These are phyloP conservation scores for Oreochromis niloticus DNA, from an alignment of 2,113 vertebrate genomes.

Conservation along the genomic window DNA sequence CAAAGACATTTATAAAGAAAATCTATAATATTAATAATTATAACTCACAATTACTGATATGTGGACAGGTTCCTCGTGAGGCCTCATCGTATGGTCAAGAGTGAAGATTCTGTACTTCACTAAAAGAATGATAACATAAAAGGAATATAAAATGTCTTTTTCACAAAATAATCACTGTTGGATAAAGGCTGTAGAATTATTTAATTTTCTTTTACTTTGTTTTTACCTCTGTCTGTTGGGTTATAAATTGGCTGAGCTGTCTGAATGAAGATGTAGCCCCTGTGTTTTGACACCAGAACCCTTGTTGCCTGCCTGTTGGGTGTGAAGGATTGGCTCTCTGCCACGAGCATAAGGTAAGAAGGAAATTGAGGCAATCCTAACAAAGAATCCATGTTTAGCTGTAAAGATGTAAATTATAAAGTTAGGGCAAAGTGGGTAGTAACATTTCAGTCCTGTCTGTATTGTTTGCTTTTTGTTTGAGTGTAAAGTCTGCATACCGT, in stretches of 20 bases:
- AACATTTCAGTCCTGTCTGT: not conserved
- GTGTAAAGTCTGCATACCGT: conserved; percentile 44
- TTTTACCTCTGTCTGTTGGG: conserved; percentile 72
- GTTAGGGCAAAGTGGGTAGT: not conserved
- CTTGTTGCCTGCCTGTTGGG: not conserved
- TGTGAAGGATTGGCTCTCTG: conserved; percentile 7
- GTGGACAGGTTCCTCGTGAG: not conserved
- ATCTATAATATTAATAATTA: not conserved
- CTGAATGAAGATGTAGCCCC: conserved; percentile 81
- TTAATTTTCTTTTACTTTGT: not conserved
- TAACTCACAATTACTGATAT: conserved; percentile 59
- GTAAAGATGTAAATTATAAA: not conserved
- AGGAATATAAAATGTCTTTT: not conserved
- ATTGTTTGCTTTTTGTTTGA: not conserved
- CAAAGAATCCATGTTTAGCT: conserved; percentile 13
- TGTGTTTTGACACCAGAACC: conserved; percentile 61
- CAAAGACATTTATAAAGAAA: not conserved
- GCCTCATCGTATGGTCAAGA: conserved; percentile 65
- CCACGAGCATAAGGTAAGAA: conserved; percentile 57
- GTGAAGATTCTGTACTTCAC: conserved; percentile 70
- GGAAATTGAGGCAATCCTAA: accelerated
- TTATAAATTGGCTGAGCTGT: conserved; percentile 82
- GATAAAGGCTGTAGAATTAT: not conserved
- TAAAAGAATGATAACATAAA: not conserved
- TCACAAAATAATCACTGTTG: not conserved